A percentile compares a stretch with the other conserved stretches of the same genome.
phyloP scores from a whole-genome alignment of 1,140 invertebrate genomes.

The Ridgeia piscesae region DNA sequence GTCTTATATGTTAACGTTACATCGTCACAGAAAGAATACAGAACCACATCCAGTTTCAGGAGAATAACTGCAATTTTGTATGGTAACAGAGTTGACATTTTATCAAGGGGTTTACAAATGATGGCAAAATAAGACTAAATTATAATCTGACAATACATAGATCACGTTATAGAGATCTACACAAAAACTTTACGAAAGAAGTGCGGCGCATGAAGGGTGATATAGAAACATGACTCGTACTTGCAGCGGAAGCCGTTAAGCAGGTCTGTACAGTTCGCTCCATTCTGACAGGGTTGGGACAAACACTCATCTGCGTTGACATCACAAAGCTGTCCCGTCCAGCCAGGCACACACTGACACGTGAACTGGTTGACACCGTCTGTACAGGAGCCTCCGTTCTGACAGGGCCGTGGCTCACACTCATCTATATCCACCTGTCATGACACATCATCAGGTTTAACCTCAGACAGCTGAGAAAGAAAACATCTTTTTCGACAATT shows the following conservation, averaged over 20 bases:
- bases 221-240: conserved; percentile 69
- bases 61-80: too few relatives aligned
- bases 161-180: too few relatives aligned
- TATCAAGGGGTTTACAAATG: too few relatives aligned
- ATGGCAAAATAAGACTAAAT: too few relatives aligned
- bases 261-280: conserved; percentile 63
- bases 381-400: conserved; percentile 22
- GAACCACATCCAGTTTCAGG: neutral
- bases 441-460: conserved; percentile 55
- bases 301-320: conserved; percentile 58
- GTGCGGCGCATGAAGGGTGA: conserved; percentile 55
- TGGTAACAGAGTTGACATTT: too few relatives aligned
- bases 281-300: conserved; percentile 34
- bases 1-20: too few relatives aligned
- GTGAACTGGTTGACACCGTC: conserved; percentile 18
- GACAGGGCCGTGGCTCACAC: conserved; percentile 22
- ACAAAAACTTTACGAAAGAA: too few relatives aligned
- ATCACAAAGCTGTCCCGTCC: conserved; percentile 11
- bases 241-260: conserved; percentile 84
- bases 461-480: too few relatives aligned
- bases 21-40: neutral
- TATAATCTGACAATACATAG: too few relatives aligned
- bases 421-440: conserved; percentile 83
- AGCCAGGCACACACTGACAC: conserved; percentile 22
- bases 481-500: too few relatives aligned